Base-by-base conservation (phyloP, 2,797 vertebrate species). In the Halcyon smyrnensis region DNA sequence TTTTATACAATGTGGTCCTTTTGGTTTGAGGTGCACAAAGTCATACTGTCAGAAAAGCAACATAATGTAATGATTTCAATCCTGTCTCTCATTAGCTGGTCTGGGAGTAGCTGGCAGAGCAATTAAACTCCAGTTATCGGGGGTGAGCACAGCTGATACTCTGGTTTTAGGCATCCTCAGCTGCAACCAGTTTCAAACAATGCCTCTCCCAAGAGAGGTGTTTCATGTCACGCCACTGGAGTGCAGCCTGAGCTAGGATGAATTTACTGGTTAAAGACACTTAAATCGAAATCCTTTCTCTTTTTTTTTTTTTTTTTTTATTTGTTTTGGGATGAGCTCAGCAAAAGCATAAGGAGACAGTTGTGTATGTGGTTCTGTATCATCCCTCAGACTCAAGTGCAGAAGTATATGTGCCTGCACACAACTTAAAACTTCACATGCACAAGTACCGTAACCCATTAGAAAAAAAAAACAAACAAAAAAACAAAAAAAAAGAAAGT, bases 31-130 rank as follows among this genome's bases (percentile, higher is more conserved):
- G 23, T 39, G 34, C 32, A 10, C 46, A 92, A 75, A 80, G 24
- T 70, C 92, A 69, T 28, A 24, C 6, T n/a, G 7, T 71, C 63
- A 64, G 51, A 60, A 76, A 89, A 90, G 18, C 50, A 84, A 28
- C 15, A 7, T 14, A 46, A 79, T 2, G 0, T 27, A 41, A 70
- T 9, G 0, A 56, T 86, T 86, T 79, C n/a, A 46, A 24, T 50
- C 70, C 39, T 64, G 6, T 6, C 4, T 81, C 59, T 79, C 50
- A 32, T 79, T 54, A 96, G 70, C 87, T 70, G 64, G 80, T 96
- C 60, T 97, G 91, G 93, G 93, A 96, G 96, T 94, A 87, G 97
- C 94, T 97, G 97, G 96, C 96, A 97, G 97, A 96, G 93, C 60
- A 94, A 97, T 97, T 97, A 97, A 95, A 68, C 48, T 80, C 34